Percentiles rank a stretch among this genome's conserved stretches.
phyloP scores from a whole-genome alignment of 2,888 invertebrate species.

The Sesia apiformis region DNA sequence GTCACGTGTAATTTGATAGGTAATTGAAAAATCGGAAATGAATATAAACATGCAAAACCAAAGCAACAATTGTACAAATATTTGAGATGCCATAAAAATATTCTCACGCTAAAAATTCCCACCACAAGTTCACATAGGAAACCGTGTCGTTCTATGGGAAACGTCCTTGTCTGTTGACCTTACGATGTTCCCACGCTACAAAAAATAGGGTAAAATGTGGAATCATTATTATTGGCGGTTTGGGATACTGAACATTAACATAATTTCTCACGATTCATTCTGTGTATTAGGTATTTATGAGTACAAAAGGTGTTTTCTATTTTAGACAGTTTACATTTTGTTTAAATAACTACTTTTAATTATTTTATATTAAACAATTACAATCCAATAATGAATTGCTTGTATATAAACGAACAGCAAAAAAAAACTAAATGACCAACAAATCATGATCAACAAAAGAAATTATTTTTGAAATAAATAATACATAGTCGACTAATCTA shows the following conservation, averaged over 20 bases:
- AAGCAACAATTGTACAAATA: background rate
- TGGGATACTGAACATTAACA: background rate
- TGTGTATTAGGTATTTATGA: background rate
- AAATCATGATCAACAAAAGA: no score
- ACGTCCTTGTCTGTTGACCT: conserved; percentile 23
- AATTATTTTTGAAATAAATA: no score
- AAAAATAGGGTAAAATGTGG: background rate
- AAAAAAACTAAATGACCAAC: no score
- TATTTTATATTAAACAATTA: no score
- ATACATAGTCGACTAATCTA: no score
- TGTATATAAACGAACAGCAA: no score
- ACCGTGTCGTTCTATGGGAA: conserved; percentile 17
- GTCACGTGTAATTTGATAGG: no score
- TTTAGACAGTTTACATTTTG: no score
- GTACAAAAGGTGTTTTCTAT: no score
- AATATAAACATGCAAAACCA: background rate
- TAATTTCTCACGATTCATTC: background rate
- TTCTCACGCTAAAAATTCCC: background rate
- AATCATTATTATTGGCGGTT: background rate
- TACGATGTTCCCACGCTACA: background rate
- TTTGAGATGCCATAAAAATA: background rate
- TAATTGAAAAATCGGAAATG: no score
- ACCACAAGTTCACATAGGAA: conserved; percentile 16
- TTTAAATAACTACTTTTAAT: no score
- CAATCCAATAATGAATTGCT: no score